Evolutionary conservation across 2,888 invertebrate species (phyloP).

Genomic region (Drosophila austrosaltans): DNA sequence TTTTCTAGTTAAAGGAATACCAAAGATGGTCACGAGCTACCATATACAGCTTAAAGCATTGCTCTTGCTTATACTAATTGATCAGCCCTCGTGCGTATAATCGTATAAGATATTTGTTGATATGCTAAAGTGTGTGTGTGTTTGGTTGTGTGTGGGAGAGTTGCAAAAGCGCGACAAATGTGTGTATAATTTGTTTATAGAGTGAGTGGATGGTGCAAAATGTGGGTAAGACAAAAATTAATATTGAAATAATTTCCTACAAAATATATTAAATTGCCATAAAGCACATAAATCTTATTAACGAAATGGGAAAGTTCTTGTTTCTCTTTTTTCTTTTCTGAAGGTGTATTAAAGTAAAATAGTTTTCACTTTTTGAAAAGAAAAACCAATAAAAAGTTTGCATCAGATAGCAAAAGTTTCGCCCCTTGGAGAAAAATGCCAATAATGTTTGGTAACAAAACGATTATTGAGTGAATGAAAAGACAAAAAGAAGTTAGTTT

Average conservation of each 20-base stretch:
- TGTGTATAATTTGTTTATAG: constrained; percentile 52
- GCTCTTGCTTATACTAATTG: not conserved
- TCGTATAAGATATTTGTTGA: constrained; percentile 54
- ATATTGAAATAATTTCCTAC: constrained; percentile 44
- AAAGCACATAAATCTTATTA: constrained; percentile 52
- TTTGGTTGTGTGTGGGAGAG: not conserved
- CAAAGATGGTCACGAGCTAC: not conserved
- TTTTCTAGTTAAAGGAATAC: not conserved
- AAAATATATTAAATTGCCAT: constrained; percentile 52
- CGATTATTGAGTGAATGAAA: not conserved
- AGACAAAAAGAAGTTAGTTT: not conserved
- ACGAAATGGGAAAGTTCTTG: constrained; percentile 3
- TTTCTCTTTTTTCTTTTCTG: not conserved
- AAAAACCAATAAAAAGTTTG: constrained; percentile 44
- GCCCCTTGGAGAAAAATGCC: not conserved
- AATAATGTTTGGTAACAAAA: not conserved
- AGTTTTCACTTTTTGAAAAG: not conserved
- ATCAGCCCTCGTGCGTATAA: constrained; percentile 1
- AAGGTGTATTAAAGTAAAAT: not conserved
- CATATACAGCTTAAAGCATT: not conserved
- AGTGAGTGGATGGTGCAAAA: constrained; percentile 1
- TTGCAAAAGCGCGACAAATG: constrained; percentile 67
- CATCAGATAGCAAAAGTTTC: constrained; percentile 48
- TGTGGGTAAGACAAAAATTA: constrained; percentile 17
- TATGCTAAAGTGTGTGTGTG: constrained; percentile 47